Evolutionary conservation across 2,888 invertebrate genomes (phyloP).

Genomic region (Toxonevra muliebris): DNA sequence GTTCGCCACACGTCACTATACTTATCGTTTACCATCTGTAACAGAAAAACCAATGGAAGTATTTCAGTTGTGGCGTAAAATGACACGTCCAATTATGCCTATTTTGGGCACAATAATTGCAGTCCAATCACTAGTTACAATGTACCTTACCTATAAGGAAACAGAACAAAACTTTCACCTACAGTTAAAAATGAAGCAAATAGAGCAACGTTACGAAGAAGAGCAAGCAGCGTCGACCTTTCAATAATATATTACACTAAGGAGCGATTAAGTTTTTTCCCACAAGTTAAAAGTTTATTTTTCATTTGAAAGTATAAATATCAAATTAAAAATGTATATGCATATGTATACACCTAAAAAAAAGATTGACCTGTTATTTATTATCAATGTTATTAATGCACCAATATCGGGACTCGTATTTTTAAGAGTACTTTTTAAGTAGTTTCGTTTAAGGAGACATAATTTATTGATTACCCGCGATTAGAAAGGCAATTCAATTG

Average conservation of each 20-base stretch:
- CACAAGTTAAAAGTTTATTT: not conserved
- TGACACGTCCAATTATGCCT: constrained; percentile 68
- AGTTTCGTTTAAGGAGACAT: no score
- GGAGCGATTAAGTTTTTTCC: no score
- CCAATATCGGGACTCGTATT: no score
- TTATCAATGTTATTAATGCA: no score
- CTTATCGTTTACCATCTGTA: constrained; percentile 73
- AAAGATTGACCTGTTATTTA: no score
- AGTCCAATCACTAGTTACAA: constrained; percentile 68
- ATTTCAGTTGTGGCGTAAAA: constrained; percentile 67
- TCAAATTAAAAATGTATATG: no score
- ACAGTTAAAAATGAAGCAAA: constrained; percentile 51
- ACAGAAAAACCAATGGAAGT: constrained; percentile 68
- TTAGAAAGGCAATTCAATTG: no score
- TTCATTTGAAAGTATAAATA: no score
- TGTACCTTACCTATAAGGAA: constrained; percentile 72
- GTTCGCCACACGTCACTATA: constrained; percentile 71
- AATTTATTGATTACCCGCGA: no score
- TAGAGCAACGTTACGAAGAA: constrained; percentile 52
- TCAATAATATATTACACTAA: no score
- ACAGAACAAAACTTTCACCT: constrained; percentile 63
- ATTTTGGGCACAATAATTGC: constrained; percentile 66
- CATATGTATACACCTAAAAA: no score
- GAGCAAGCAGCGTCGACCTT: constrained; percentile 17
- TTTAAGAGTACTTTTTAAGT: no score